Evolutionary conservation across 2,888 invertebrate genomes (phyloP).

Genomic region (Tetheella fluctuosa): DNA sequence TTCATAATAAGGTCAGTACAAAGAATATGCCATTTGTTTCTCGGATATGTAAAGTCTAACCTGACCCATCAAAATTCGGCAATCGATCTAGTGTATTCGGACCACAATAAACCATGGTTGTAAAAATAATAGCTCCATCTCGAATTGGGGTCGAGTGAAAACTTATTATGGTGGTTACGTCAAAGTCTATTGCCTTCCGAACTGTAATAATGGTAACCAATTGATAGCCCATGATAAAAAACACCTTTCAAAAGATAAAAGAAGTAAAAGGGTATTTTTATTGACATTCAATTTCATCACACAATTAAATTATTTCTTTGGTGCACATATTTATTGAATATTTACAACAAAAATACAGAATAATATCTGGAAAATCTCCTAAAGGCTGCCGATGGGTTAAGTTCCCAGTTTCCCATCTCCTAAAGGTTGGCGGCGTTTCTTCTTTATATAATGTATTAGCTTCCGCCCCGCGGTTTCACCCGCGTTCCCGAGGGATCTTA

Average conservation of each 20-base stretch:
- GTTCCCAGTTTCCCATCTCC: too few relatives aligned
- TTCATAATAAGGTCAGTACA: too few relatives aligned
- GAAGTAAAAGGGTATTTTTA: background rate
- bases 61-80: background rate
- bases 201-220: conserved; percentile 8
- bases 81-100: background rate
- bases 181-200: conserved; percentile 18
- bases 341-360: too few relatives aligned
- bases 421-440: too few relatives aligned
- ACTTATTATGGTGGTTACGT: conserved; percentile 27
- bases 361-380: too few relatives aligned
- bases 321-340: too few relatives aligned
- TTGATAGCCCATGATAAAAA: conserved; percentile 10
- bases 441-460: too few relatives aligned
- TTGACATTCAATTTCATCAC: background rate
- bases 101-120: conserved; percentile 10
- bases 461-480: too few relatives aligned
- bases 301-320: background rate
- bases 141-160: conserved; percentile 25
- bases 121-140: conserved; percentile 20
- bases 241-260: conserved; percentile 11
- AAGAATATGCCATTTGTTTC: too few relatives aligned
- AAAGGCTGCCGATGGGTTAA: too few relatives aligned
- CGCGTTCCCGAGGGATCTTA: too few relatives aligned
- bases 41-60: too few relatives aligned